Conservation (phyloP, 2,113 vertebrate genomes). For the Colius striatus region DNA sequence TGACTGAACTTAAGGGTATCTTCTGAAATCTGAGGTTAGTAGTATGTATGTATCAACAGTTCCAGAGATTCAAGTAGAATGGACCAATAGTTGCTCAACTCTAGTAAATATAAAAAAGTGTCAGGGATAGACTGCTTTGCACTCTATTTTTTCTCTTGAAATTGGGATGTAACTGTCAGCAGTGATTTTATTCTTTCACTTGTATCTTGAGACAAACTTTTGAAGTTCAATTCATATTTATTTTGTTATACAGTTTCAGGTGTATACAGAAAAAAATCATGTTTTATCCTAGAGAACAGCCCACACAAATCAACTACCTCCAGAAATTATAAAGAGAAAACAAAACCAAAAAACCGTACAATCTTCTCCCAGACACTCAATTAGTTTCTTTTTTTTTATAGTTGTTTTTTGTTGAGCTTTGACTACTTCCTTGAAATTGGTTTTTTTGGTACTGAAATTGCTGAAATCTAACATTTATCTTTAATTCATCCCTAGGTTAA, state of each 20-base stretch:
- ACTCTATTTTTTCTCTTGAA: rapidly evolving
- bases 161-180: not conserved
- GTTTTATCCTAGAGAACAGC: not conserved
- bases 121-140: not conserved
- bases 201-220: not conserved
- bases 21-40: not conserved
- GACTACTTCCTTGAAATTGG: not conserved
- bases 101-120: not conserved
- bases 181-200: not conserved
- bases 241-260: not conserved
- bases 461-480: not conserved
- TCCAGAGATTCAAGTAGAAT: not conserved
- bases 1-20: not conserved
- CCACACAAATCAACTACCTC: not conserved
- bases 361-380: not conserved
- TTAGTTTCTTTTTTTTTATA: not conserved
- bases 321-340: not conserved
- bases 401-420: not conserved
- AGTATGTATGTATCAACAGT: not conserved
- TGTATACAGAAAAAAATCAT: not conserved
- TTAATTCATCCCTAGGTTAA: not conserved
- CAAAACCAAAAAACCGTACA: not conserved
- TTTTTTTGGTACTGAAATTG: not conserved
- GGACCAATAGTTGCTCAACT: not conserved
- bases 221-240: not conserved